Conservation (phyloP, 2,888 invertebrate genomes). For the Mimas tiliae region DNA sequence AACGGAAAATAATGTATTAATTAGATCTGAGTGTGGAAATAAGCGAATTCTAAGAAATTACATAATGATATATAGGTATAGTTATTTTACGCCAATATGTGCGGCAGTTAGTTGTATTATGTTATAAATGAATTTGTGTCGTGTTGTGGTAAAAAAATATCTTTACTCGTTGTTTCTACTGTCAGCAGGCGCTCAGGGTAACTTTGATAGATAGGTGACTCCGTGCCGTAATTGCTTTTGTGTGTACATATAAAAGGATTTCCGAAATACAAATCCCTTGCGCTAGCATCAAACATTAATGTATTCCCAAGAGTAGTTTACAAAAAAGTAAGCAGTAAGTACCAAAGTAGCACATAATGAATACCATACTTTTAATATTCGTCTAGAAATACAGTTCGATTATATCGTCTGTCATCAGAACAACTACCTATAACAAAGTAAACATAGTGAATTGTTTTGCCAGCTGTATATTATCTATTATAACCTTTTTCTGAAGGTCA, state of each 20-base stretch:
- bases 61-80: too few relatives aligned
- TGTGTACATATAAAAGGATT: conserved; percentile 16
- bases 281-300: background rate
- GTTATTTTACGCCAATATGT: too few relatives aligned
- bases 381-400: too few relatives aligned
- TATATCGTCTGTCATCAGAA: too few relatives aligned
- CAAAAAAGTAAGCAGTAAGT: background rate
- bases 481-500: conserved; percentile 26
- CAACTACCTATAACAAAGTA: background rate
- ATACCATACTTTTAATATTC: background rate
- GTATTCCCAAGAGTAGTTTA: background rate
- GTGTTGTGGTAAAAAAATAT: too few relatives aligned
- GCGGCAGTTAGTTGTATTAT: too few relatives aligned
- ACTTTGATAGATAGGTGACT: conserved; percentile 8
- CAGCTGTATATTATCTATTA: conserved; percentile 22
- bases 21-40: too few relatives aligned
- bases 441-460: background rate
- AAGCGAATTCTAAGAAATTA: too few relatives aligned
- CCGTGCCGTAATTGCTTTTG: conserved; percentile 7
- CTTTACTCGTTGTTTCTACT: too few relatives aligned
- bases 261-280: background rate
- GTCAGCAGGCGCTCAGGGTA: background rate
- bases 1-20: too few relatives aligned
- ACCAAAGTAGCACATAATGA: background rate
- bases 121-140: too few relatives aligned